phyloP scores from a whole-genome alignment of 2,797 vertebrate genomes.

The Limosa lapponica region DNA sequence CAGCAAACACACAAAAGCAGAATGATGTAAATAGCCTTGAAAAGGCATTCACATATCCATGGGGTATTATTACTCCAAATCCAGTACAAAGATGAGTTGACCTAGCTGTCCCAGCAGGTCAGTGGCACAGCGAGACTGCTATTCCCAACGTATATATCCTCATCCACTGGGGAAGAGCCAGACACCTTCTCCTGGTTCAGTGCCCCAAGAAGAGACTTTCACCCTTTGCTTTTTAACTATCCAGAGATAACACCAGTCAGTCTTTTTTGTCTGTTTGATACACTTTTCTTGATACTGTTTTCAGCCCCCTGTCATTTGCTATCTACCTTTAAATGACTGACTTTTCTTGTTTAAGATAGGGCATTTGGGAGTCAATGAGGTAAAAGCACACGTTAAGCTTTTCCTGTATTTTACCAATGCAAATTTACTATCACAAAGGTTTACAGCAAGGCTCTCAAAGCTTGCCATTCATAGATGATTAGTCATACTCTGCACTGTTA shows the following conservation, averaged over 20 bases:
- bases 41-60: not conserved
- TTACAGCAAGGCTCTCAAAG: not conserved
- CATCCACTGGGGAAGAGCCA: not conserved
- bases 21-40: not conserved
- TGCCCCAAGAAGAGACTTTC: not conserved
- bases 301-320: not conserved
- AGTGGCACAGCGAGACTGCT: not conserved
- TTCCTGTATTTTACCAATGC: not conserved
- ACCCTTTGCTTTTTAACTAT: not conserved
- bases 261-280: not conserved
- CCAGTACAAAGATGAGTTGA: not conserved
- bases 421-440: not conserved
- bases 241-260: not conserved
- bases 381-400: not conserved
- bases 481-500: not conserved
- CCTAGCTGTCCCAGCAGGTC: not conserved
- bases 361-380: not conserved
- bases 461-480: slow-evolving; percentile 1
- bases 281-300: not conserved
- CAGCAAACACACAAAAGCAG: not conserved
- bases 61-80: not conserved
- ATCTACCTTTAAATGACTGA: not conserved
- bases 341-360: not conserved
- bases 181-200: not conserved
- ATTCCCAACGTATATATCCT: not conserved